A percentile compares a stretch with the other conserved stretches of the same genome.
Conservation (phyloP, 2,888 invertebrate species). For the Ornithoptera alexandrae region DNA sequence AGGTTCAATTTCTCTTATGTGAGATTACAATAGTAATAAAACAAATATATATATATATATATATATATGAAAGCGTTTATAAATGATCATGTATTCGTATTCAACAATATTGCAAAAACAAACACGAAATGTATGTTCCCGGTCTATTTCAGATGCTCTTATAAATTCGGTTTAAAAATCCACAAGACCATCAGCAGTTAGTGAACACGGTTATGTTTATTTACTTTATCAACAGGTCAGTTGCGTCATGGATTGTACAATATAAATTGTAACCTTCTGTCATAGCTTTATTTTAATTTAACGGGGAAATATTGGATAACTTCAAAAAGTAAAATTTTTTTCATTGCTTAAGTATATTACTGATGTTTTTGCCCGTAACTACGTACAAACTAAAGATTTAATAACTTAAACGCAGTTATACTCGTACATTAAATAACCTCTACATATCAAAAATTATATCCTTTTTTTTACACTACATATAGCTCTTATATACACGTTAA, state of each 20-base stretch:
- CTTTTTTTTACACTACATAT: no score
- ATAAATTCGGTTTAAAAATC: conserved; percentile 4
- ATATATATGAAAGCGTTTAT: no score
- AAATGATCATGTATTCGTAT: not conserved
- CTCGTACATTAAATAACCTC: no score
- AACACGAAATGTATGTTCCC: conserved; percentile 2
- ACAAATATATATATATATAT: no score
- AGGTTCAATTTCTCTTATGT: no score
- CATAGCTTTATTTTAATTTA: not conserved
- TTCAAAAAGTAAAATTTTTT: not conserved
- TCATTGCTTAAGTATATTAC: not conserved
- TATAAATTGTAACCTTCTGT: conserved; percentile 10
- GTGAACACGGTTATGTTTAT: conserved; percentile 4
- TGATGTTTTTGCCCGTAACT: not conserved
- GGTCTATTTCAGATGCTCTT: not conserved
- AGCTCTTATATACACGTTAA: no score
- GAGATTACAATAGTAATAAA: no score
- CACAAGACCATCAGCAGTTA: not conserved
- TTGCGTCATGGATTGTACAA: conserved; percentile 9
- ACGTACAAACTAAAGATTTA: not conserved
- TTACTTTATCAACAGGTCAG: conserved; percentile 13
- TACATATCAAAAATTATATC: no score
- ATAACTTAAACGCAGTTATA: no score
- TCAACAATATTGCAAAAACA: not conserved
- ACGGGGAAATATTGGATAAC: conserved; percentile 3